phyloP scores from a whole-genome alignment of 1,140 invertebrate genomes.

The Drosophila dunni region DNA sequence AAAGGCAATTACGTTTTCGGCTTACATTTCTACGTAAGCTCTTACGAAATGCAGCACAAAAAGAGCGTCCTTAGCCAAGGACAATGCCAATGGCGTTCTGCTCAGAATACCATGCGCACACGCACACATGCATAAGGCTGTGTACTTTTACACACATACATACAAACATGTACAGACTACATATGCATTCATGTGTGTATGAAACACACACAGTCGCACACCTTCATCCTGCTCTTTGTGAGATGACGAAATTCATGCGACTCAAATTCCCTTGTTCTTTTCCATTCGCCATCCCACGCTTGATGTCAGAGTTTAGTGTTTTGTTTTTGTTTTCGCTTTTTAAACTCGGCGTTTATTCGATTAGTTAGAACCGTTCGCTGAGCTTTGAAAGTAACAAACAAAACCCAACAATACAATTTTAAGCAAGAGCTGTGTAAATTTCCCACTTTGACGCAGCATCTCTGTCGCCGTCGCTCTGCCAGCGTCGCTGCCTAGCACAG shows the following conservation, averaged over 20 bases:
- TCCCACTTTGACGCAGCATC: slow-evolving; percentile 50
- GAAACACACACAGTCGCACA: not conserved
- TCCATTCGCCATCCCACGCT: not conserved
- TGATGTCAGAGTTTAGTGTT: slow-evolving; percentile 58
- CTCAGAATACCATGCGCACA: slow-evolving; percentile 46
- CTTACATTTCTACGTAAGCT: slow-evolving; percentile 69
- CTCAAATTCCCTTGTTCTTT: slow-evolving; percentile 8
- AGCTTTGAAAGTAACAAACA: slow-evolving; percentile 42
- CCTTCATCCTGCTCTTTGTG: slow-evolving; percentile 17
- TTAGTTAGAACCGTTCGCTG: slow-evolving; percentile 33
- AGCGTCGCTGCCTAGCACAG: slow-evolving; percentile 15
- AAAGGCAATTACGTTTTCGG: slow-evolving; percentile 29
- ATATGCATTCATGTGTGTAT: no score
- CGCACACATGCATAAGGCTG: not conserved
- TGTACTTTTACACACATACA: not conserved
- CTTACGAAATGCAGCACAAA: slow-evolving; percentile 42
- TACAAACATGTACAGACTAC: not conserved
- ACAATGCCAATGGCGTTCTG: slow-evolving; percentile 36
- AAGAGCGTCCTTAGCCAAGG: slow-evolving; percentile 70
- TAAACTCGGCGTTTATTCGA: slow-evolving; percentile 38
- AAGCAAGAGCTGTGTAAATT: slow-evolving; percentile 53
- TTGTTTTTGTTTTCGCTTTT: slow-evolving; percentile 11
- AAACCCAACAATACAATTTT: slow-evolving; percentile 25
- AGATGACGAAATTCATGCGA: slow-evolving; percentile 46
- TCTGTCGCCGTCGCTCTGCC: slow-evolving; percentile 15